Evolutionary conservation across 1,140 invertebrate genomes (phyloP), one percentile per base, ranked within the genome.

Genomic region (Scaptomyza montana): DNA sequence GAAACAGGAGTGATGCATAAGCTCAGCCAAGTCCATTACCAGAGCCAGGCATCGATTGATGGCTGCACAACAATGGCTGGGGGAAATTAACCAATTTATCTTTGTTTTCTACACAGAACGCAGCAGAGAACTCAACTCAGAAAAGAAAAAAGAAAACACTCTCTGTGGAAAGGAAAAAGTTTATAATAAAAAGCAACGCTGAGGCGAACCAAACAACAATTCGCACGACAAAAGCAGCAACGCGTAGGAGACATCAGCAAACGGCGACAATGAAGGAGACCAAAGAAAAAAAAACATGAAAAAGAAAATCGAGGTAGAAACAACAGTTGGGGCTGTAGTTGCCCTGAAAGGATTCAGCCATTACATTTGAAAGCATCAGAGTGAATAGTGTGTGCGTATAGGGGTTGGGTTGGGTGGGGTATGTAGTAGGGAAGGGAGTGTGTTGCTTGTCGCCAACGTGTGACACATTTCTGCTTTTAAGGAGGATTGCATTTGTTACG

Each of bases 31-130:
- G 82, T 86, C 82, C 84, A 86, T 86, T 86, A 87, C 78, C 84
- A 89, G 76, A 76, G 78, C 68, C 61, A 66, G 71, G 75, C 89
- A 89, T 91, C 81, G 90, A 91, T 91, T 91, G 89, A 91, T 91
- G 89, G 84, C 81, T 84, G 64, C 74, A 72, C 81, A 81, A 78
- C 70, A 85, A 75, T 75, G 70, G 77, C 74, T 67, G 77, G 85
- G 75, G 89, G 79, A 91, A 91, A 91, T 91, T 91, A 90, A 91
- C 85, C 86, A 91, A 91, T 91, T 91, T 91, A 91, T 91, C 89
- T 91, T 90, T 90, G 89, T 91, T 91, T 90, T 91, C 89, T 80
- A 45, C 74, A 73, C 57, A 74, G 41, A 39, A 78, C 47, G 65
- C 50, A 64, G 54, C 30, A 46, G 19, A 43, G 21, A 33, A 64